phyloP scores from a whole-genome alignment of 2,888 invertebrate genomes.

The Acanthosepion pharaonis region DNA sequence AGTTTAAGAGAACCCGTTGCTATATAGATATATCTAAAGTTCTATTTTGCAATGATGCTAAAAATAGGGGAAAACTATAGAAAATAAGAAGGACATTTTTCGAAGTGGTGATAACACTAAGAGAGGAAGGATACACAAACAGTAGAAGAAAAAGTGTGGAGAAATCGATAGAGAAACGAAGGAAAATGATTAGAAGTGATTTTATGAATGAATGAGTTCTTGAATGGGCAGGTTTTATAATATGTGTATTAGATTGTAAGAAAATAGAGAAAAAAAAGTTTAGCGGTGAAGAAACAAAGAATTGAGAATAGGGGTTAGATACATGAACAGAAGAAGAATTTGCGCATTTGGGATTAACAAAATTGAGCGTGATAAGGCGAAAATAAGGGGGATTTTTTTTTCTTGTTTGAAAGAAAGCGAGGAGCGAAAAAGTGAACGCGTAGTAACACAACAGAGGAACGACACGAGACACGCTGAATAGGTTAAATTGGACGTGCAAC shows the following conservation, averaged over 20 bases:
- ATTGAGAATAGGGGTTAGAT: neutral
- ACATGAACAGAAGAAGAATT: neutral
- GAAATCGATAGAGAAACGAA: neutral
- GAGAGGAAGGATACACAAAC: no score
- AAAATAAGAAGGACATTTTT: no score
- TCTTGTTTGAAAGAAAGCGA: no score
- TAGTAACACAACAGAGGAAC: neutral
- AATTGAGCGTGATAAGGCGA: conserved; percentile 33
- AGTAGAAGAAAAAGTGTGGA: neutral
- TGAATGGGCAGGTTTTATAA: neutral
- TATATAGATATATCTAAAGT: no score
- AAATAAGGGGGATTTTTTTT: neutral
- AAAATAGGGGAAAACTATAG: no score
- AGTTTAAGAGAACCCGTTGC: no score
- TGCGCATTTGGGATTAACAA: neutral
- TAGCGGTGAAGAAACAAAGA: no score
- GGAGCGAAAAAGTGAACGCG: neutral
- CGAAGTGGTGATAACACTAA: no score
- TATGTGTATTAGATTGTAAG: neutral
- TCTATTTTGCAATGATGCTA: no score
- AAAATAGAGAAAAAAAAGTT: neutral
- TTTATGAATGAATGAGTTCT: neutral
- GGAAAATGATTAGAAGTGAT: neutral
- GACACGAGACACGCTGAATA: neutral
- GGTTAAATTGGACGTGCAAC: conserved; percentile 18